Evolutionary conservation across 2,888 invertebrate genomes (phyloP), one percentile per base, ranked within the genome.

Genomic region (Panzeria rudis): DNA sequence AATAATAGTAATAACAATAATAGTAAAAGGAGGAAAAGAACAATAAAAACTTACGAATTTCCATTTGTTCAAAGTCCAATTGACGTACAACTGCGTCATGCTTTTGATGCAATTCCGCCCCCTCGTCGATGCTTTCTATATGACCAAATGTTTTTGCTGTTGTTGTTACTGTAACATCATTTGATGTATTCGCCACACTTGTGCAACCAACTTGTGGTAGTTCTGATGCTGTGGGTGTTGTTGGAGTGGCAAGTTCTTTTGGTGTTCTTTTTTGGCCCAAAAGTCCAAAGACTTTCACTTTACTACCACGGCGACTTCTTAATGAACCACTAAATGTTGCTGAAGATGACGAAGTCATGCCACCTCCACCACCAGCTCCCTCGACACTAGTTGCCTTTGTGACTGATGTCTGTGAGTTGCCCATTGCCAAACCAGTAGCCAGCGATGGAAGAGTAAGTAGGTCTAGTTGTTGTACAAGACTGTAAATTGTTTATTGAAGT

Each of bases 11-110:
- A 44, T 15, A 44, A 41, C 13, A 41, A 76, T 25, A 50, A 83
- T 44, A 84, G 66, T 11, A 54, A 11, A 35, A 86, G 84, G 73
- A 86, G 84, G 41, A 75, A 50, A 66, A 68, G 73, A 79, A 82
- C 62, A 87, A 87, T 32, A 71, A 69, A 61, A 88, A 91, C 91
- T 91, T 90, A 91, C 91, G 91, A 87, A 91, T 90, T 90, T 91
- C 91, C 88, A 90, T 88, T 90, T 89, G 90, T 87, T 90, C 89
- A 86, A 87, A 88, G 86, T 90, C 88, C 89, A 90, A 89, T 89
- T 90, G 91, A 78, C 86, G 86, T 81, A 87, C 85, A 75, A 88
- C 86, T 56, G 86, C 83, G 29, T 82, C 86, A 84, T 87, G 87
- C 66, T 86, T 86, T 66, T 84, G 87, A 44, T 86, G 83, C 68